A percentile compares a stretch with the other conserved stretches of the same genome.
phyloP scores from a whole-genome alignment of 2,888 invertebrate genomes.

The Synergus laeviventris region DNA sequence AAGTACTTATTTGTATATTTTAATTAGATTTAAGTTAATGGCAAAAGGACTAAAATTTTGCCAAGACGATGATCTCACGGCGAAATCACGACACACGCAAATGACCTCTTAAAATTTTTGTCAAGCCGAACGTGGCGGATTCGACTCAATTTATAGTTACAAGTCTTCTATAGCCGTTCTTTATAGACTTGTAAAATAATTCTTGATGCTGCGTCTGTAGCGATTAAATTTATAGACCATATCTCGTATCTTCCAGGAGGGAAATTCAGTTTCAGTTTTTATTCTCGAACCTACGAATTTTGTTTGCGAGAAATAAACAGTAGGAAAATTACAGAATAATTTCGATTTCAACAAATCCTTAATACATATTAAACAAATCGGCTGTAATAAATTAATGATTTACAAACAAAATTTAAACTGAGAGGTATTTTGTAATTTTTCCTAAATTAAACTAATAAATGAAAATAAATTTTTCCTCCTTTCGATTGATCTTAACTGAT shows the following conservation, averaged over 20 bases:
- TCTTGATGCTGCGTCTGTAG: slow-evolving; percentile 3
- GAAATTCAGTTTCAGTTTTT: slow-evolving; percentile 2
- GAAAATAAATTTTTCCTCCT: slow-evolving; percentile 2
- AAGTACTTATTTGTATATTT: slow-evolving; percentile 64
- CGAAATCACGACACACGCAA: slow-evolving; percentile 48
- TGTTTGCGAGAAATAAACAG: slow-evolving; percentile 1
- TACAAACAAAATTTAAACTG: not conserved
- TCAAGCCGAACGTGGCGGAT: slow-evolving; percentile 31
- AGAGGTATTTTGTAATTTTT: slow-evolving; percentile 1
- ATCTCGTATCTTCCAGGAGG: slow-evolving; percentile 13
- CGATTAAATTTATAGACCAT: slow-evolving; percentile 28
- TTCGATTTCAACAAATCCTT: not conserved
- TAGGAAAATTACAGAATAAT: slow-evolving; percentile 11
- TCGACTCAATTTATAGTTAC: slow-evolving; percentile 33
- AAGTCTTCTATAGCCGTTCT: not conserved
- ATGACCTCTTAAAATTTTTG: slow-evolving; percentile 42
- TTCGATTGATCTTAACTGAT: slow-evolving; percentile 16
- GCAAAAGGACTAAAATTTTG: slow-evolving; percentile 53
- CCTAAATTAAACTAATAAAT: not conserved
- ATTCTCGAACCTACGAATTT: not conserved
- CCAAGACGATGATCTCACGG: slow-evolving; percentile 65
- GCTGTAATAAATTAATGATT: slow-evolving; percentile 1
- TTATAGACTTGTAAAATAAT: not conserved
- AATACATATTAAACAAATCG: slow-evolving; percentile 3
- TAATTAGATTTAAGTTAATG: slow-evolving; percentile 63